A percentile compares a stretch with the other conserved stretches of the same genome.
Conservation (phyloP, 2,888 invertebrate species). For the Dromius quadrimaculatus region DNA sequence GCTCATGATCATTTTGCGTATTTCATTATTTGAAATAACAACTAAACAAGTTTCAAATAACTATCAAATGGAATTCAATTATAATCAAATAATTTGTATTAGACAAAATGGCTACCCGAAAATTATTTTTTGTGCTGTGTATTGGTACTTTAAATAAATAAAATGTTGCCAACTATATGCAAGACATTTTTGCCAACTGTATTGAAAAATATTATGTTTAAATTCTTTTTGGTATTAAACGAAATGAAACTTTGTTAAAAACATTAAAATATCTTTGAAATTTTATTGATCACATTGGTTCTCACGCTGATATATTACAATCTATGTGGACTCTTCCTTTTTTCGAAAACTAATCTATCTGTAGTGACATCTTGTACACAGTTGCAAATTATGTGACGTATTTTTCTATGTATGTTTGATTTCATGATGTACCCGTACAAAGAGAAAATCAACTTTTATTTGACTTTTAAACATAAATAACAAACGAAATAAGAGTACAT, state of each 20-base stretch:
- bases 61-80: background rate
- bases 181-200: background rate
- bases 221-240: background rate
- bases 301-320: constrained; percentile 46
- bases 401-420: background rate
- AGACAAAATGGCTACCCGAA: background rate
- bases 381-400: constrained; percentile 12
- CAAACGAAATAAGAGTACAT: background rate
- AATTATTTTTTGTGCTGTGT: constrained; percentile 34
- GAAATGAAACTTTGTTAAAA: constrained; percentile 47
- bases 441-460: constrained; percentile 1
- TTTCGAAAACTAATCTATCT: constrained; percentile 29
- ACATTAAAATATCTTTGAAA: constrained; percentile 51
- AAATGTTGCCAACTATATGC: constrained; percentile 42
- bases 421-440: constrained; percentile 22
- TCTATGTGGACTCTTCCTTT: constrained; percentile 33
- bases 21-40: background rate
- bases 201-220: background rate
- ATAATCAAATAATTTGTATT: constrained; percentile 1
- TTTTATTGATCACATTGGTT: constrained; percentile 51
- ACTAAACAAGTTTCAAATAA: background rate
- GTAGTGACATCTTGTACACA: constrained; percentile 34
- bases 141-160: constrained; percentile 39
- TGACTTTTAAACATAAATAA: constrained; percentile 16
- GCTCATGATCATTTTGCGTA: background rate